Percentiles rank a stretch among this genome's conserved stretches.
Conservation (phyloP, 2,113 vertebrate species). For the Scophthalmus maximus region DNA sequence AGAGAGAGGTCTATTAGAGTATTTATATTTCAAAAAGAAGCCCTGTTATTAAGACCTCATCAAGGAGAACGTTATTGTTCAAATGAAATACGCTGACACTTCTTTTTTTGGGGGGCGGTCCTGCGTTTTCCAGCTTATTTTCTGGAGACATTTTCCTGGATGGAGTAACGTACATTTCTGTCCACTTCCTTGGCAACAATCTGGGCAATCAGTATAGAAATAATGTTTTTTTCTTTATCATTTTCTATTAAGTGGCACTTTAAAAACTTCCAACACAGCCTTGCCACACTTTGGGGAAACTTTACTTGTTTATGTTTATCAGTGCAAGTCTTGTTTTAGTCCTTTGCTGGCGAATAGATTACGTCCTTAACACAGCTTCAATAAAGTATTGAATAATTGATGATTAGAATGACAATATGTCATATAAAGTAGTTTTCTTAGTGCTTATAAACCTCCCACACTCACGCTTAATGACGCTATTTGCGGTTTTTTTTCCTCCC, state of each 20-base stretch:
- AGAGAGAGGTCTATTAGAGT: not conserved
- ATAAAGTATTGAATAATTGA: conserved; percentile 24
- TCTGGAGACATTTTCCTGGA: too few relatives aligned
- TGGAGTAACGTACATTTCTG: too few relatives aligned
- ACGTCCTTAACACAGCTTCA: not conserved
- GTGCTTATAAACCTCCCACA: conserved; percentile 18
- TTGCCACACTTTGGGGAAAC: not conserved
- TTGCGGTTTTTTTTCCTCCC: conserved; percentile 4
- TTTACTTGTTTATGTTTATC: not conserved
- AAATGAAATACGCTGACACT: too few relatives aligned
- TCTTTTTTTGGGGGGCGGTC: too few relatives aligned
- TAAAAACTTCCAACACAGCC: not conserved
- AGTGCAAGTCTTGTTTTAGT: not conserved
- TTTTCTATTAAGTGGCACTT: too few relatives aligned
- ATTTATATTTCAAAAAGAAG: not conserved
- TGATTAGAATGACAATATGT: conserved; percentile 10
- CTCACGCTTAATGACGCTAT: conserved; percentile 17
- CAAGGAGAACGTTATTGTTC: too few relatives aligned
- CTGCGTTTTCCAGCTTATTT: too few relatives aligned
- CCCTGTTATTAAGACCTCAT: not conserved
- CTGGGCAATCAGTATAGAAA: too few relatives aligned
- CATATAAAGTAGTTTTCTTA: conserved; percentile 16
- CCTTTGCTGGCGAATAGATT: not conserved
- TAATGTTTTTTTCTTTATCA: too few relatives aligned
- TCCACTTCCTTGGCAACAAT: too few relatives aligned